Conservation (phyloP, 2,797 vertebrate species). For the Halcyon leucocephala region DNA sequence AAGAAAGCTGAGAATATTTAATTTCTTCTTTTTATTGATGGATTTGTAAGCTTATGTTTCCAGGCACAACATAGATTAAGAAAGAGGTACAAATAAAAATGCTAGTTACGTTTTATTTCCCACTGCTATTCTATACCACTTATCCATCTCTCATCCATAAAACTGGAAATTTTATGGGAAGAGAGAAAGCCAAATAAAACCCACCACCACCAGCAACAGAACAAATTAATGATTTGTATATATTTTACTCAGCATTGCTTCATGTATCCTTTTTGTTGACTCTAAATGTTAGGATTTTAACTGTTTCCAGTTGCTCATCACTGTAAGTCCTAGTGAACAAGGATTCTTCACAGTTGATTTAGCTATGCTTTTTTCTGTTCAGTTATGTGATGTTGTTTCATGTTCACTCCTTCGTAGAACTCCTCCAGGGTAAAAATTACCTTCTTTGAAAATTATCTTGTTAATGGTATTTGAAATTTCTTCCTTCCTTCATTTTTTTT, state of each 20-base stretch:
- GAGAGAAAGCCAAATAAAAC: background rate
- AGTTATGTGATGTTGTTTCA: background rate
- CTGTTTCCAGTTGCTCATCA: background rate
- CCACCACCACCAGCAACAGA: background rate
- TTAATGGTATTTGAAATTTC: background rate
- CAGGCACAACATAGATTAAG: background rate
- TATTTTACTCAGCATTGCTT: background rate
- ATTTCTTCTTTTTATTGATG: background rate
- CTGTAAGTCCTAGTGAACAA: background rate
- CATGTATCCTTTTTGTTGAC: background rate
- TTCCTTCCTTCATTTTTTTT: background rate
- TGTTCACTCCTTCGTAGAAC: background rate
- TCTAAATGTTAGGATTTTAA: background rate
- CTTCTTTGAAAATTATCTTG: background rate
- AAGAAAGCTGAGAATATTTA: background rate
- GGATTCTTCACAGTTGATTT: background rate
- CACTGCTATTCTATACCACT: background rate
- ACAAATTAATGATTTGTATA: background rate
- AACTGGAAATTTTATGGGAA: background rate
- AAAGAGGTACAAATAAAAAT: background rate
- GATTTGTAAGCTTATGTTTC: background rate
- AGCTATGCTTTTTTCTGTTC: background rate
- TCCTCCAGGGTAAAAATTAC: background rate
- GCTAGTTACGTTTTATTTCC: background rate
- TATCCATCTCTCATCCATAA: background rate